Conservation (phyloP, 1,140 invertebrate species). For the Tetragnatha versicolor region DNA sequence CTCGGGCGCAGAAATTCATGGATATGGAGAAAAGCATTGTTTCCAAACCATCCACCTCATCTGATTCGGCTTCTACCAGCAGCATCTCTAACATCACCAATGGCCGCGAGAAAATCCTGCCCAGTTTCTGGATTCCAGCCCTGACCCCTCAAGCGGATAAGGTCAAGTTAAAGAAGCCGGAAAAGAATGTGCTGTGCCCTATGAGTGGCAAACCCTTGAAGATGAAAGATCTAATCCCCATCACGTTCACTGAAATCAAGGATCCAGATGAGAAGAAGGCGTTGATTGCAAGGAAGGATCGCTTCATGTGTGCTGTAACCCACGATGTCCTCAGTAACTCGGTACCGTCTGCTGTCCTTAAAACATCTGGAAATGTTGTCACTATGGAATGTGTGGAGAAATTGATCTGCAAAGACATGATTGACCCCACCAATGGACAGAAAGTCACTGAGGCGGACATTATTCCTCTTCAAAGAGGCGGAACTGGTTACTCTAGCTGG, state of each 20-base stretch:
- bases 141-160: conserved; percentile 86
- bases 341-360: conserved; percentile 89
- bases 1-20: conserved; percentile 78
- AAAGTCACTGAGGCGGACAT: conserved; percentile 93
- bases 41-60: conserved; percentile 61
- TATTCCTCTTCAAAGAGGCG: conserved; percentile 90
- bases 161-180: conserved; percentile 80
- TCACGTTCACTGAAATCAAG: conserved; percentile 92
- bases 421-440: conserved; percentile 89
- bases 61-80: conserved; percentile 8
- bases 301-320: conserved; percentile 97
- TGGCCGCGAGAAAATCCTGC: conserved; percentile 76
- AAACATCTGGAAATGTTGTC: conserved; percentile 92
- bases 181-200: conserved; percentile 91
- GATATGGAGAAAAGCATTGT: conserved; percentile 73
- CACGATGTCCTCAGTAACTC: conserved; percentile 94
- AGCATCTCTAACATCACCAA: conserved; percentile 77
- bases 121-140: conserved; percentile 97
- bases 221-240: conserved; percentile 90
- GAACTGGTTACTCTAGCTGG: conserved; percentile 90
- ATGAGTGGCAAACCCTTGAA: conserved; percentile 88
- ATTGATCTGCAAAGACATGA: conserved; percentile 95
- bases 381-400: conserved; percentile 97
- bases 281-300: conserved; percentile 69
- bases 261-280: conserved; percentile 72